Percentiles rank a stretch among this genome's conserved stretches.
Conservation (phyloP, 2,888 invertebrate species). For the Yponomeuta evonymella region DNA sequence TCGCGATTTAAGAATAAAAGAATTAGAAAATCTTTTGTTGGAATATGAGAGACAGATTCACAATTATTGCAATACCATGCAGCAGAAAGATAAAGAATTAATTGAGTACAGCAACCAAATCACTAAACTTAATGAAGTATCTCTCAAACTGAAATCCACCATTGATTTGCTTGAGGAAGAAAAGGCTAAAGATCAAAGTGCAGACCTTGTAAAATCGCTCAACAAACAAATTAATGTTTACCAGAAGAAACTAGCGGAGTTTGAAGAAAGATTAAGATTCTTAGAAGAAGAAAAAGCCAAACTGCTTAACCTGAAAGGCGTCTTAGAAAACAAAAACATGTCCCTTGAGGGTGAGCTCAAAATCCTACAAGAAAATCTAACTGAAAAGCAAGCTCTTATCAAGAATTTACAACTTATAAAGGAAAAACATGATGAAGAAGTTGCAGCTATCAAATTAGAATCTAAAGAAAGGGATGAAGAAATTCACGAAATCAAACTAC, state of each 20-base stretch:
- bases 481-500: conserved; percentile 70
- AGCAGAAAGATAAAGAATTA: conserved; percentile 67
- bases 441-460: conserved; percentile 58
- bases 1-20: conserved; percentile 64
- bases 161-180: conserved; percentile 67
- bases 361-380: conserved; percentile 56
- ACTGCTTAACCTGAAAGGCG: conserved; percentile 46
- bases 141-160: conserved; percentile 69
- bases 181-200: conserved; percentile 67
- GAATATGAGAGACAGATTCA: conserved; percentile 70
- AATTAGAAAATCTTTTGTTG: conserved; percentile 64
- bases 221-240: conserved; percentile 70
- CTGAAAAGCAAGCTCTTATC: conserved; percentile 62
- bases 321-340: conserved; percentile 47
- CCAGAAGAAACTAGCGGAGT: conserved; percentile 57
- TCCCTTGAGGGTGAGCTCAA: conserved; percentile 52
- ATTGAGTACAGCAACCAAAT: conserved; percentile 72
- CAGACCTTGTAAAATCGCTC: conserved; percentile 67
- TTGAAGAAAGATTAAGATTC: conserved; percentile 51
- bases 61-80: conserved; percentile 56
- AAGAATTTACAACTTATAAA: conserved; percentile 64
- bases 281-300: conserved; percentile 67
- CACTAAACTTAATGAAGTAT: conserved; percentile 68
- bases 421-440: conserved; percentile 65
- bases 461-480: conserved; percentile 74